phyloP scores from a whole-genome alignment of 1,140 invertebrate genomes.

The Meteorus sp. region DNA sequence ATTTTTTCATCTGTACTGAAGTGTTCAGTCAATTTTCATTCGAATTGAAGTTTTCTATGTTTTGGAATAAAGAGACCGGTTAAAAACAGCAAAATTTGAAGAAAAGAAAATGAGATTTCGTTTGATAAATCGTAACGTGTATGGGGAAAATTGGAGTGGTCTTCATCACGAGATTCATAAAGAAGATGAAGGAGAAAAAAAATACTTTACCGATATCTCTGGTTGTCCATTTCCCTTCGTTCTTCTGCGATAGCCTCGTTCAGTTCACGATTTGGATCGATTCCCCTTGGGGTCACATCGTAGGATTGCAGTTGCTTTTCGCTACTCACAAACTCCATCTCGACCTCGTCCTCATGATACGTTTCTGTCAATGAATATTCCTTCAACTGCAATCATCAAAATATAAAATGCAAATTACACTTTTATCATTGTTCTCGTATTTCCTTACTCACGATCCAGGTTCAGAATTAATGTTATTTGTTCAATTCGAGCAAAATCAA shows the following conservation, averaged over 20 bases:
- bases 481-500: no score
- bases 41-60: no score
- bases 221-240: slow-evolving; percentile 66
- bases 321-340: slow-evolving; percentile 74
- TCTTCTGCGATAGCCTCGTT: slow-evolving; percentile 78
- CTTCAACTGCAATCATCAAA: slow-evolving; percentile 66
- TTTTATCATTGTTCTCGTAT: no score
- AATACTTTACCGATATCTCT: slow-evolving; percentile 54
- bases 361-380: slow-evolving; percentile 85
- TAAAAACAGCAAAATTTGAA: neutral
- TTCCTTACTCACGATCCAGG: no score
- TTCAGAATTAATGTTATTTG: no score
- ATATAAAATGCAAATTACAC: no score
- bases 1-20: no score
- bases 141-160: slow-evolving; percentile 19
- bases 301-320: slow-evolving; percentile 66
- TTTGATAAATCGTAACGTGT: neutral
- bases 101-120: slow-evolving; percentile 7
- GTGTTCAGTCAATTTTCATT: no score
- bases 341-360: slow-evolving; percentile 75
- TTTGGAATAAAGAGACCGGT: no score
- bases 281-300: slow-evolving; percentile 65
- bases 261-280: slow-evolving; percentile 72
- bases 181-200: neutral
- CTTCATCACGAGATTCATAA: no score